Evolutionary conservation across 2,888 invertebrate species (phyloP).

Genomic region (Leucozona laternaria): DNA sequence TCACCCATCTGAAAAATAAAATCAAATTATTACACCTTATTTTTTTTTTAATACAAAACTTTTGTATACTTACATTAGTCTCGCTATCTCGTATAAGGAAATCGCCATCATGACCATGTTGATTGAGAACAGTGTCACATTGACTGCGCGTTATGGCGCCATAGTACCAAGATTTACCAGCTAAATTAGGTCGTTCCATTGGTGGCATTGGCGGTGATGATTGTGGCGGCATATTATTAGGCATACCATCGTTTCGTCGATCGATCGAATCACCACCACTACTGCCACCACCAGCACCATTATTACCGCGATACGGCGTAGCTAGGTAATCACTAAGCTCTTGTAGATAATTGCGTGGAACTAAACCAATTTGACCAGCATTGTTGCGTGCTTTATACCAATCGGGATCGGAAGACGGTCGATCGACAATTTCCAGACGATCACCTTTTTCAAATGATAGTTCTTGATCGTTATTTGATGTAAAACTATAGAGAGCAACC

Average conservation of each 20-base stretch:
- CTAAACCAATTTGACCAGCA: slow-evolving; percentile 96
- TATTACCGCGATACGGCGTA: slow-evolving; percentile 88
- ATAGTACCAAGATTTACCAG: slow-evolving; percentile 98
- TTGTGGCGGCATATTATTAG: slow-evolving; percentile 79
- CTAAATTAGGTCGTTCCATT: slow-evolving; percentile 88
- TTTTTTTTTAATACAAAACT: background rate
- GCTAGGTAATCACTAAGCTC: slow-evolving; percentile 95
- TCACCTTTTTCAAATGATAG: slow-evolving; percentile 98
- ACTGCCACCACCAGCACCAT: slow-evolving; percentile 84
- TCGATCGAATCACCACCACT: slow-evolving; percentile 85
- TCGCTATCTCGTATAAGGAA: slow-evolving; percentile 99
- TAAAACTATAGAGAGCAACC: slow-evolving; percentile 96
- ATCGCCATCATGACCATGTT: slow-evolving; percentile 98
- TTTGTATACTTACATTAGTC: slow-evolving; percentile 93
- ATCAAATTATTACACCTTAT: background rate
- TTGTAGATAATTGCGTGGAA: slow-evolving; percentile 97
- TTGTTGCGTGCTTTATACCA: slow-evolving; percentile 98
- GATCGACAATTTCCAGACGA: slow-evolving; percentile 96
- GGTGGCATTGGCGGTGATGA: slow-evolving; percentile 80
- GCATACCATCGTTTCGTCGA: slow-evolving; percentile 83
- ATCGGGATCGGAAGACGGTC: slow-evolving; percentile 98
- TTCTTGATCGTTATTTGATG: slow-evolving; percentile 97
- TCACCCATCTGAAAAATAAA: slow-evolving; percentile 93
- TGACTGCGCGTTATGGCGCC: slow-evolving; percentile 97
- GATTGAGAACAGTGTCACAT: slow-evolving; percentile 97